Percentiles rank a stretch among this genome's conserved stretches.
phyloP scores from a whole-genome alignment of 64 coral and sea anemone genomes.

The Platygyra sinensis region DNA sequence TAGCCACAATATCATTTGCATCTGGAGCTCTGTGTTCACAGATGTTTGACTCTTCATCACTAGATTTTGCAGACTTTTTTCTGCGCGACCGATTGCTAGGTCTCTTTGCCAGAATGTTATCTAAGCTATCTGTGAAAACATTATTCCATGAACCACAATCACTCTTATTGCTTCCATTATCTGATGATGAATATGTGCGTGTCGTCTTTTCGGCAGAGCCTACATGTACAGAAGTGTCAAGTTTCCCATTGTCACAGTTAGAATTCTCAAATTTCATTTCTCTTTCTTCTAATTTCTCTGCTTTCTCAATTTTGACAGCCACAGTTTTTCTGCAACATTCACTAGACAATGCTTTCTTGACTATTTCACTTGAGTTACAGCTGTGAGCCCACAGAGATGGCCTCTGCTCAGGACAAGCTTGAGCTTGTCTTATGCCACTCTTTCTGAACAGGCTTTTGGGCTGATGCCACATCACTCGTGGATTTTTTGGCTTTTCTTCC shows the following conservation, averaged over 20 bases:
- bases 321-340: background rate
- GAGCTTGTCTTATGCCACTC: no score
- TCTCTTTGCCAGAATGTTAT: background rate
- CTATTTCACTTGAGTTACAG: background rate
- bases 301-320: background rate
- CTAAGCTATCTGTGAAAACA: background rate
- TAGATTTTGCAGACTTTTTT: background rate
- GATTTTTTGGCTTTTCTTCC: background rate
- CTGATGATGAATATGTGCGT: background rate
- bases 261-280: background rate
- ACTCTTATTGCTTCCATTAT: background rate
- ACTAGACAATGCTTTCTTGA: background rate
- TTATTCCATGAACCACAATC: background rate
- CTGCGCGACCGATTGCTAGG: background rate
- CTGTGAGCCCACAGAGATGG: background rate
- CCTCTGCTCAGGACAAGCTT: background rate
- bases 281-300: background rate
- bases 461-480: no score
- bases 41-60: background rate
- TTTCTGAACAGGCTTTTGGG: background rate
- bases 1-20: constrained; percentile 9
- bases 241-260: background rate
- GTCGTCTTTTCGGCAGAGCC: background rate
- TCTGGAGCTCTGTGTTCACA: background rate
- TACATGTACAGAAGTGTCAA: background rate